These are phyloP conservation scores for rat (Rattus norvegicus) DNA, from an alignment of 2,113 vertebrate species.

Conservation along the genomic window GRCr8 NC_086039.1:38097501-38098000, in stretches of 20 bases:
- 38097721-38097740: neutral
- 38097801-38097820: neutral
- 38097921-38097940: constrained; percentile 45
- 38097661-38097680: neutral
- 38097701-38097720: neutral
- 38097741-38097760: neutral
- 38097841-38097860: neutral
- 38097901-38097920: constrained; percentile 20
- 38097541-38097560: neutral
- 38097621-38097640: neutral
- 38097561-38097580: neutral
- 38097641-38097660: neutral
- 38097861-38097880: neutral
- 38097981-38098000: constrained; percentile 33
- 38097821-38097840: neutral
- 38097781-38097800: neutral
- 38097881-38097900: neutral
- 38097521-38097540: neutral
- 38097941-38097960: constrained; percentile 6
- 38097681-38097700: neutral
- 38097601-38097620: neutral
- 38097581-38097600: too few relatives aligned
- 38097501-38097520: neutral
- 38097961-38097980: neutral
- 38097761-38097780: neutral